Evolutionary conservation across 1,140 invertebrate species (phyloP), one percentile per base, ranked within the genome.

Genomic region (Drosophila kikkawai): DNA sequence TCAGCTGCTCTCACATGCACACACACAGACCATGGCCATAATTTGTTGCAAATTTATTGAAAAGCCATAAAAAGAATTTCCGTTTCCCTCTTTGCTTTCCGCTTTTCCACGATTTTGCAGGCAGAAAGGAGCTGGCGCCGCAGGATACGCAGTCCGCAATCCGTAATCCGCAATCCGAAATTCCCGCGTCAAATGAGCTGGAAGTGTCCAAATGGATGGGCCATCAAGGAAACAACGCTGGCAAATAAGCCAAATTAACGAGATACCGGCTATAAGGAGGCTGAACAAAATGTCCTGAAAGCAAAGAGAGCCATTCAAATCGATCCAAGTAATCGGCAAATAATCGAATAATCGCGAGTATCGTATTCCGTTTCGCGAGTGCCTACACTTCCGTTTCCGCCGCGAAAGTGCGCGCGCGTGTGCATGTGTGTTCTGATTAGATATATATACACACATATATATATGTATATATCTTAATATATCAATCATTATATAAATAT

Each of bases 11-110:
- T 41, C 36, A 48, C 34, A 13, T 41, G 17, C n/a, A 39, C 13
- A 34, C 13, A 45, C 6, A 57, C 13, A 34, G 44, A 56, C 39
- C 75, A 78, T 78, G 44, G 50, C 39, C 75, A 78, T 78, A 61
- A 78, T 78, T 88, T 80, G 76, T 88, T 83, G 83, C 75, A 83
- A 83, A 86, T 80, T 87, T 87, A 82, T 82, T 82, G 70, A 77
- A 86, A 83, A 88, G 48, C 60, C 66, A 80, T 83, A 80, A 88
- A 56, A 73, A 65, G 75, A 86, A 77, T 82, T 76, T 87, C 83
- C 69, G 70, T 83, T 86, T 88, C 71, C 71, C 77, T 61, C 17
- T 77, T 85, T 79, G 41, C 69, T 61, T 55, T 65, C 48, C 79
- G 66, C 19, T 71, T 58, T 71, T 44, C 67, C 59, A 57, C 83